Evolutionary conservation across 2,888 invertebrate genomes (phyloP), one percentile per base, ranked within the genome.

Genomic region (Bimastos eiseni): DNA sequence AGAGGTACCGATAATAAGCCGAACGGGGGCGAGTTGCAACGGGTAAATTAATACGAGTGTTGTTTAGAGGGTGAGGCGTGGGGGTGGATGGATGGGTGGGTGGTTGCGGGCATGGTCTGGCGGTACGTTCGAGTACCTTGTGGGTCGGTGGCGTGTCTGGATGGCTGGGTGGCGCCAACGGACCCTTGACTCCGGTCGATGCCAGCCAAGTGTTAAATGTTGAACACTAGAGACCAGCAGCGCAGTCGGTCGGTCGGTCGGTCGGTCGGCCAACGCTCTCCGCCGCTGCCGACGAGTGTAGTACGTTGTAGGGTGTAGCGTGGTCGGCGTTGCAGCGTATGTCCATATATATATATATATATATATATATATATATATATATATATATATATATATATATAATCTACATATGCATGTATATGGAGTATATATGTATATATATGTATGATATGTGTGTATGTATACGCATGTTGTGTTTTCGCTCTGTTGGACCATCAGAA

Each of bases 31-130:
- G 36, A 36, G 86, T 36, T 36, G 37, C n/a, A 86, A 86, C 36
- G 86, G 86, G 37, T 86, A 86, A 86, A 86, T 36, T 86, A 37
- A 36, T 34, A 86, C 34, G 86, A 86, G 86, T 86, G 86, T 8
- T 86, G 86, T 36, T 86, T 19, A 24, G 36, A 8, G 86, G 86
- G 86, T 21, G 86, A 24, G 21, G 2, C 34, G 34, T 15, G 15
- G 36, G 17, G 36, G 37, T 6, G 37, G 37, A 4, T 34, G 37
- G 86, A 17, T 34, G 36, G 37, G 86, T 3, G 36, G 86, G 86
- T 86, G 36, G 86, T 49, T 70, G n/a, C n/a, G 70, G 30, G 70
- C 30, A 70, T 70, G 70, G 70, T 70, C 70, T 70, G 70, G 70
- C 70, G 70, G 70, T 70, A 13, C n/a, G n/a, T 30, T 70, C 70